Evolutionary conservation across 2,888 invertebrate genomes (phyloP), one percentile per base, ranked within the genome.

Genomic region (Ceratothoa steindachneri): DNA sequence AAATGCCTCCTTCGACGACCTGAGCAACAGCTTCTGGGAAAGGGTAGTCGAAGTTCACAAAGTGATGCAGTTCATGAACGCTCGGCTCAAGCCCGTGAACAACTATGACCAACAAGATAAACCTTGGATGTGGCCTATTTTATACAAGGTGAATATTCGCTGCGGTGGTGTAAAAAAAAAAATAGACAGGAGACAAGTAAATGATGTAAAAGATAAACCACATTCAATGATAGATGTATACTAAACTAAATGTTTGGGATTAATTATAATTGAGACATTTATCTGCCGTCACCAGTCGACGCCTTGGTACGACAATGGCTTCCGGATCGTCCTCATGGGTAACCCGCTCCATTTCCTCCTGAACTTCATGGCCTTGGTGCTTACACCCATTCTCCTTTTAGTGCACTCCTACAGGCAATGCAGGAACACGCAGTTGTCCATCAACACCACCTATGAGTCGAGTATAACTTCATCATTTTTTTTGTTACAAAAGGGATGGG

Each of bases 81-180:
- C 41, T 0, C 67, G 73, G 5, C 80, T 80, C 9, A 76, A 76
- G 28, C 77, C 80, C 0, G 68, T 41, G 15, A 67, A 73, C 1
- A 22, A 22, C 0, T 51, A n/a, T 51, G 70, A 73, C 51, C 1
- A 28, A 4, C 53, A 22, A 30, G 68, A 66, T n/a, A 53, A 67
- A 1, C 80, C 80, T 22, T 80, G 80, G 80, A 80, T 80, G 80
- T 80, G 80, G 80, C 80, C 80, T 0, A 24, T 78, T n/a, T 69
- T 71, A 12, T 72, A 75, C 73, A 75, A 76, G 75, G 80, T 77
- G 28, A 51, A 30, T 2, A 12, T 7, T 19, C 31, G 12, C 15
- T 27, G 1, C 15, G 22, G 28, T 19, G 1, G 2, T 64, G n/a
- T n/a, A n/a, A n/a, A n/a, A n/a, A n/a, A n/a, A n/a, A n/a, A n/a